Percentiles rank a stretch among this genome's conserved stretches.
phyloP scores from a whole-genome alignment of 2,797 vertebrate genomes.

The Scyliorhinus canicula region DNA sequence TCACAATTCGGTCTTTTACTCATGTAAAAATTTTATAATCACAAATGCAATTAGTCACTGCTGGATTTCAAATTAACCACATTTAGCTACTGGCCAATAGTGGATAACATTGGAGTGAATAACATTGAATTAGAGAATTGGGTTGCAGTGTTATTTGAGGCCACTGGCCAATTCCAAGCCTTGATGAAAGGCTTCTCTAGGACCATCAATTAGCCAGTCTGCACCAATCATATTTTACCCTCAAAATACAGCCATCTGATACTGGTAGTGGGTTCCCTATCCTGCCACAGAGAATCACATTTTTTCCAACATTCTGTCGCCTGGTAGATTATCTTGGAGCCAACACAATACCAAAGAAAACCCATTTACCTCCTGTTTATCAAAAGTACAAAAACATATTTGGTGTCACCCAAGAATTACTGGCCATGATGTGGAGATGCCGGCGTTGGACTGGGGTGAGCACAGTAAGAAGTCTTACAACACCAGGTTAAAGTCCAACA shows the following conservation, averaged over 20 bases:
- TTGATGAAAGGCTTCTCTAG: background rate
- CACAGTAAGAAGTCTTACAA: no score
- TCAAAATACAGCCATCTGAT: background rate
- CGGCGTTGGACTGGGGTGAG: no score
- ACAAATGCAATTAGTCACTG: background rate
- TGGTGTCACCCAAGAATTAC: background rate
- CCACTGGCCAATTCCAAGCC: background rate
- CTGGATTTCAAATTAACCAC: background rate
- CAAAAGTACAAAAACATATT: background rate
- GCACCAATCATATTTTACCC: background rate
- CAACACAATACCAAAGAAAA: background rate
- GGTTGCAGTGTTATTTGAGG: background rate
- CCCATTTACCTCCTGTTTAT: background rate
- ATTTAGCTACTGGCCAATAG: background rate
- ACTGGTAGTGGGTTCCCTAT: background rate
- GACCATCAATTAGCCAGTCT: background rate
- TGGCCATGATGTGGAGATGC: no score
- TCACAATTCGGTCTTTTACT: background rate
- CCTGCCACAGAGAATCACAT: background rate
- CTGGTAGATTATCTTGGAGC: background rate
- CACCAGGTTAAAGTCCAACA: no score
- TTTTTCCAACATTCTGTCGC: background rate
- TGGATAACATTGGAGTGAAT: background rate
- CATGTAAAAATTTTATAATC: background rate
- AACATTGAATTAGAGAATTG: background rate